phyloP scores from a whole-genome alignment of 1,140 invertebrate species.

The Nephila pilipes region DNA sequence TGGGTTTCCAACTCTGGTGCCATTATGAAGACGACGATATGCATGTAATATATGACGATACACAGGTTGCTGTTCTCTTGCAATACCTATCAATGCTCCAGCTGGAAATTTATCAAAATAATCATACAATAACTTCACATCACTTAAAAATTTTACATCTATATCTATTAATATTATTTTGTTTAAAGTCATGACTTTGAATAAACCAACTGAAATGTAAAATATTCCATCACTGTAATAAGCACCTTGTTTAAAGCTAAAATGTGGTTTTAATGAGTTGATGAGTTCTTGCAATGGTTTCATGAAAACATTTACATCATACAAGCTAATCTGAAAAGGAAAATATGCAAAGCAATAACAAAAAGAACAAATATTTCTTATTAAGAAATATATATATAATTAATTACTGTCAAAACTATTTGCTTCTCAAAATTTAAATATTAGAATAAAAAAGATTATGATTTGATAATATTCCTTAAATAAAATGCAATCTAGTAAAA shows the following conservation, averaged over 20 bases:
- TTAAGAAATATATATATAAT: too few relatives aligned
- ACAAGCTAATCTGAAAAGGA: constrained; percentile 83
- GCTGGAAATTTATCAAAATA: constrained; percentile 86
- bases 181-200: constrained; percentile 85
- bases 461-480: too few relatives aligned
- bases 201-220: constrained; percentile 89
- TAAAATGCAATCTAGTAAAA: too few relatives aligned
- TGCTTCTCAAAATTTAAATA: too few relatives aligned
- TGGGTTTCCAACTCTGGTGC: constrained; percentile 83
- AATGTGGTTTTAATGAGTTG: constrained; percentile 87
- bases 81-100: constrained; percentile 87
- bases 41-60: constrained; percentile 89
- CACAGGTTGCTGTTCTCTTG: constrained; percentile 89
- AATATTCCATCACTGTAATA: constrained; percentile 92
- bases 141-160: constrained; percentile 89
- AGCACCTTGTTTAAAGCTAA: constrained; percentile 88
- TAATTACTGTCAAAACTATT: too few relatives aligned
- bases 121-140: constrained; percentile 86
- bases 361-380: neutral
- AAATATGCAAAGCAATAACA: constrained; percentile 75
- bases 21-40: constrained; percentile 85
- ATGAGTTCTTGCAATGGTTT: constrained; percentile 86
- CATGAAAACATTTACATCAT: constrained; percentile 86
- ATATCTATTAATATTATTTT: constrained; percentile 89
- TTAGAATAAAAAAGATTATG: too few relatives aligned